phyloP scores from a whole-genome alignment of 2,888 invertebrate genomes.

The Athrips mouffetella region DNA sequence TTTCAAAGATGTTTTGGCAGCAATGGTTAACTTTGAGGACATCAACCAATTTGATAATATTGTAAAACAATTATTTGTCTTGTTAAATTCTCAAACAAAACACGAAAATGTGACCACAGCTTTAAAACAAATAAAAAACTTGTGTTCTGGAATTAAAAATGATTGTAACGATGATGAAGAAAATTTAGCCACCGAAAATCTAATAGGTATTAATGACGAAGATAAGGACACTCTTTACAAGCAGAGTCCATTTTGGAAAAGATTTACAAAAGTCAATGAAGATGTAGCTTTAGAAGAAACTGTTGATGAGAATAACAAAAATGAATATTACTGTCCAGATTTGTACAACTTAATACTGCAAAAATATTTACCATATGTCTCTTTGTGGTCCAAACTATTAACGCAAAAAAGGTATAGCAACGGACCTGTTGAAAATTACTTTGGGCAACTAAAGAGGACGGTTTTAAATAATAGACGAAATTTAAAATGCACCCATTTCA shows the following conservation, averaged over 20 bases:
- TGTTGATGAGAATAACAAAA: neutral
- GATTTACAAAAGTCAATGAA: neutral
- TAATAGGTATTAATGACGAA: neutral
- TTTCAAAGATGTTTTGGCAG: neutral
- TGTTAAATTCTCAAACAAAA: neutral
- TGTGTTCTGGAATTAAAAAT: neutral
- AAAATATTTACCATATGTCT: constrained; percentile 1
- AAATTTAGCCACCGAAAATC: neutral
- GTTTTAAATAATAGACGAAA: neutral
- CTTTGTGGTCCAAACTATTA: constrained; percentile 1
- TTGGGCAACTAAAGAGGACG: constrained; percentile 1
- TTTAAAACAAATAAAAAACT: neutral
- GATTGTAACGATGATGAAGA: neutral
- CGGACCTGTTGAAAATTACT: constrained; percentile 5
- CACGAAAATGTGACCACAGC: neutral
- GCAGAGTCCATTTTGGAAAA: neutral
- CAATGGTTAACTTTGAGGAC: neutral
- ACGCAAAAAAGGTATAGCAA: constrained; percentile 2
- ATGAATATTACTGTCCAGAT: neutral
- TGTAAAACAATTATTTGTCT: neutral
- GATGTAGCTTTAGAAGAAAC: neutral
- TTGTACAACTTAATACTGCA: neutral
- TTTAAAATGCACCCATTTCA: neutral
- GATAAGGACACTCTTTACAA: neutral
- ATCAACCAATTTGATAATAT: neutral